Evolutionary conservation across 2,113 vertebrate genomes (phyloP).

Genomic region (Pipra filicauda): DNA sequence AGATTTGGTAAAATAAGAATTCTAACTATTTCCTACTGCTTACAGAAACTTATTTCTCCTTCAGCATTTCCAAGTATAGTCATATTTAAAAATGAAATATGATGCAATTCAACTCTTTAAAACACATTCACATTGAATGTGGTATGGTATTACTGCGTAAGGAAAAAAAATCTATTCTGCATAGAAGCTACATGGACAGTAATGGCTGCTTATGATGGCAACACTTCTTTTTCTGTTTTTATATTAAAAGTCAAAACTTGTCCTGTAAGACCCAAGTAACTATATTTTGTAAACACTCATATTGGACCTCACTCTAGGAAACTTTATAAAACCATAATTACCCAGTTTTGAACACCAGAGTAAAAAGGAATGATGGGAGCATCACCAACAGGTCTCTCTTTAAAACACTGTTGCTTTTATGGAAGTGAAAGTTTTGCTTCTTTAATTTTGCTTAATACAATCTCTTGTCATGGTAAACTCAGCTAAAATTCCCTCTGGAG

Average conservation of each 20-base stretch:
- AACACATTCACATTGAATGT: not conserved
- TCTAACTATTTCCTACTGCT: not conserved
- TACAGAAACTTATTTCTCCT: not conserved
- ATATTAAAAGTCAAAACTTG: not conserved
- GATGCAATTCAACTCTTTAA: not conserved
- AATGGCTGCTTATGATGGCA: not conserved
- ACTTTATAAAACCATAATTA: not conserved
- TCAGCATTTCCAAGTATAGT: not conserved
- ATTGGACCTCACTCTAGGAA: not conserved
- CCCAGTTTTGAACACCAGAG: not conserved
- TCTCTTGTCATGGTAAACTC: not conserved
- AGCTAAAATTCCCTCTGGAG: not conserved
- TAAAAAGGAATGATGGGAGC: not conserved
- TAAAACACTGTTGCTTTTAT: not conserved
- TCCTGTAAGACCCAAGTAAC: not conserved
- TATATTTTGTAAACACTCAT: not conserved
- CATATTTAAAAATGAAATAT: not conserved
- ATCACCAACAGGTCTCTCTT: not conserved
- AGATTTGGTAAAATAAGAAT: not conserved
- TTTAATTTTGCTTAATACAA: not conserved
- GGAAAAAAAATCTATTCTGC: not conserved
- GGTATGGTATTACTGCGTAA: not conserved
- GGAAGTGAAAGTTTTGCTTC: not conserved
- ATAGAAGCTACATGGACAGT: not conserved
- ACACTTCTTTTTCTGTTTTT: not conserved